Base-by-base conservation (phyloP, 2,888 invertebrate species). In the Dryococelus australis region DNA sequence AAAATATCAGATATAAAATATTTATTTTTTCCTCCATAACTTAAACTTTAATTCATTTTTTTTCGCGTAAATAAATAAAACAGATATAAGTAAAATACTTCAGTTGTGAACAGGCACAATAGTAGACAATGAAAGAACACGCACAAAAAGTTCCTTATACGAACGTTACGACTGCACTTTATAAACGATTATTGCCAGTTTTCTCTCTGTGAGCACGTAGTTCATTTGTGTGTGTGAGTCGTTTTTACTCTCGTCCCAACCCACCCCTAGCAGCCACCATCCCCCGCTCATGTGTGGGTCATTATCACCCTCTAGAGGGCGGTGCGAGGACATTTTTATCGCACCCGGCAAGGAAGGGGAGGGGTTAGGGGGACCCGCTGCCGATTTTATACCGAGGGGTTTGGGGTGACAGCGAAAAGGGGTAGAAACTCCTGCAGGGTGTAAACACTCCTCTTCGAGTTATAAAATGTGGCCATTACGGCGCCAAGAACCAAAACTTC, bases 401-500 rank as follows among this genome's bases (percentile, higher is more conserved):
- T 65, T 8, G 65, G 65, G 65, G 65, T 8, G 8, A 1, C n/a
- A 24, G 65, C 6, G 65, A 24, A 65, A 24, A 20, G 65, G 20
- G 65, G n/a, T 8, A 65, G 65, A 65, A n/a, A 65, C 65, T 65
- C 24, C 65, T n/a, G 65, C 65, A 65, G 65, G 24, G 65, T 65
- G 65, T 65, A 65, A 65, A 65, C 65, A 65, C 65, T 65, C 65
- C 65, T 65, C 16, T 20, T 65, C 65, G 24, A 65, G 65, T 65
- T 65, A 65, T 65, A 65, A 65, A 65, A 20, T n/a, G 65, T 65
- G 65, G 65, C 24, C 65, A n/a, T 65, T 65, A 65, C 65, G 20
- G 24, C 65, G 65, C 65, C 65, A 65, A 65, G 65, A n/a, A n/a
- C 65, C 65, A n/a, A 65, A 65, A 65, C n/a, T 65, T 65, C 65